Base-by-base conservation (phyloP, 1,140 invertebrate species). In the Neotoxoptera formosana region DNA sequence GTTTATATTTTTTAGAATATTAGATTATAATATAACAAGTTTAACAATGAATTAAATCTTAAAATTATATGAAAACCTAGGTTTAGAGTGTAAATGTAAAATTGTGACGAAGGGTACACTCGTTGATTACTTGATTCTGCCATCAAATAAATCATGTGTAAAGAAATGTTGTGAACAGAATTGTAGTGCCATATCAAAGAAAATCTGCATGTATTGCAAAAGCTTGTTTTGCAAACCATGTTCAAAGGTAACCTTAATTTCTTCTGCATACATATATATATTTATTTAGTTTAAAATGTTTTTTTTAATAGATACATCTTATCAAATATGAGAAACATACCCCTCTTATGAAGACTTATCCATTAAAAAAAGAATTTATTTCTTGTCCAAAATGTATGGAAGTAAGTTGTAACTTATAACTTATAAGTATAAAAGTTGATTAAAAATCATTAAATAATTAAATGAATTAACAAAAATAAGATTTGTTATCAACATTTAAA, bases 281-380 rank as follows among this genome's bases (percentile, higher is more conserved):
- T 67, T 67, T 67, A 30, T 67, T 67, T 67, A 17, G n/a, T 17
- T 67, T 7, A 67, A 67, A n/a, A 67, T 67, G 17, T n/a, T n/a
- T n/a, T 17, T n/a, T 7, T 67, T 23, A 53, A 23, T n/a, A n/a
- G 60, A n/a, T 3, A 17, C n/a, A 76, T 76, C 14, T 30, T 17
- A 76, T n/a, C 17, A 76, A n/a, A 0, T n/a, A n/a, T 76, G 11
- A 76, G 14, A 14, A 76, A 17, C 60, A 76, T 76, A n/a, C n/a
- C n/a, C n/a, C 60, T 76, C 30, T 7, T 76, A 76, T n/a, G 60
- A 76, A 17, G n/a, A 76, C 30, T n/a, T 76, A 76, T 17, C 60
- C 60, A 76, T 76, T 76, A n/a, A 76, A 76, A 76, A 17, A 76
- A 76, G 60, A n/a, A 76, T 76, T 76, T 76, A 17, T 76, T 76